Conservation (phyloP, 2,113 vertebrate species). For the human (Homo sapiens) region GRCh38 chr2:207000001-207000500, state of each 20-base stretch:
- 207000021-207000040: not conserved
- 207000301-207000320: not conserved
- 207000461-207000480: not conserved
- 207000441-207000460: not conserved
- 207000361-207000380: not conserved
- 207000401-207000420: not conserved
- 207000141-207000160: not conserved
- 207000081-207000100: not conserved
- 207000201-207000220: not conserved
- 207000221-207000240: not conserved
- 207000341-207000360: not conserved
- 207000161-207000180: not conserved
- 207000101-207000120: not conserved
- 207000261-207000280: not conserved
- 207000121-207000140: not conserved
- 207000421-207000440: not conserved
- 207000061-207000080: not conserved
- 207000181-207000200: not conserved
- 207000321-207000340: not conserved
- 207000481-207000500: not conserved
- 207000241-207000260: constrained; percentile 13
- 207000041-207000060: not conserved
- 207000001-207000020: not conserved
- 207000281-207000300: not conserved
- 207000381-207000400: not conserved